Evolutionary conservation across 2,888 invertebrate species (phyloP).

Genomic region (Gymnoscelis rufifasciata): DNA sequence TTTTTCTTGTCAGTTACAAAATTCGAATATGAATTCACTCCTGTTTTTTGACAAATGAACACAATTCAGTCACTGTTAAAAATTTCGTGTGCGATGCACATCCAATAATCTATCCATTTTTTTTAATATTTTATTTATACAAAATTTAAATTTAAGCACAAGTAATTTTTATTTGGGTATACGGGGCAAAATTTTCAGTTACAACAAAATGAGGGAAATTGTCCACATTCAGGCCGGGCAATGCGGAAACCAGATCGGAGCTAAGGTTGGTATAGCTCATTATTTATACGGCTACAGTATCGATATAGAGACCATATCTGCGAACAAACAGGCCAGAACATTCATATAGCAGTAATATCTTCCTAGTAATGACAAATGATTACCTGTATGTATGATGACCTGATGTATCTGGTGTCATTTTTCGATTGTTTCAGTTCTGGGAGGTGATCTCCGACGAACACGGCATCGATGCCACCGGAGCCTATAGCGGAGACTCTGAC

Average conservation of each 20-base stretch:
- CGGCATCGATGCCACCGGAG: slow-evolving; percentile 60
- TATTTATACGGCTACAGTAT: too few relatives aligned
- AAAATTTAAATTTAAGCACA: slow-evolving; percentile 36
- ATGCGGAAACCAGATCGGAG: slow-evolving; percentile 84
- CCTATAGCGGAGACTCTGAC: slow-evolving; percentile 83
- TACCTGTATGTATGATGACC: neutral
- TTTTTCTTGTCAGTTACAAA: slow-evolving; percentile 6
- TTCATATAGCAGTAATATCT: too few relatives aligned
- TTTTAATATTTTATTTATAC: slow-evolving; percentile 41
- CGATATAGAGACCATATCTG: too few relatives aligned
- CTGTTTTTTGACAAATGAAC: slow-evolving; percentile 38
- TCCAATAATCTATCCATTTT: slow-evolving; percentile 34
- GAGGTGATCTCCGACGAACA: slow-evolving; percentile 67
- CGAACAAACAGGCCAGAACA: too few relatives aligned
- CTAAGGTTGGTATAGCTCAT: slow-evolving; percentile 80
- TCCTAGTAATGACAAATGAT: too few relatives aligned
- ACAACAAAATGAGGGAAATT: slow-evolving; percentile 85
- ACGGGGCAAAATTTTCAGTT: slow-evolving; percentile 51
- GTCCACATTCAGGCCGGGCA: slow-evolving; percentile 85
- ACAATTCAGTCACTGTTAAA: slow-evolving; percentile 35
- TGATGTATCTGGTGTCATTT: neutral
- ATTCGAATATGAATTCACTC: slow-evolving; percentile 29
- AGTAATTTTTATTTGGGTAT: slow-evolving; percentile 41
- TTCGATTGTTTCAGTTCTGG: slow-evolving; percentile 56
- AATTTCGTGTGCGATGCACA: slow-evolving; percentile 54